These are phyloP conservation scores for Genyomyrus donnyi DNA, from an alignment of 2,113 vertebrate genomes.

Conservation along the genomic window DNA sequence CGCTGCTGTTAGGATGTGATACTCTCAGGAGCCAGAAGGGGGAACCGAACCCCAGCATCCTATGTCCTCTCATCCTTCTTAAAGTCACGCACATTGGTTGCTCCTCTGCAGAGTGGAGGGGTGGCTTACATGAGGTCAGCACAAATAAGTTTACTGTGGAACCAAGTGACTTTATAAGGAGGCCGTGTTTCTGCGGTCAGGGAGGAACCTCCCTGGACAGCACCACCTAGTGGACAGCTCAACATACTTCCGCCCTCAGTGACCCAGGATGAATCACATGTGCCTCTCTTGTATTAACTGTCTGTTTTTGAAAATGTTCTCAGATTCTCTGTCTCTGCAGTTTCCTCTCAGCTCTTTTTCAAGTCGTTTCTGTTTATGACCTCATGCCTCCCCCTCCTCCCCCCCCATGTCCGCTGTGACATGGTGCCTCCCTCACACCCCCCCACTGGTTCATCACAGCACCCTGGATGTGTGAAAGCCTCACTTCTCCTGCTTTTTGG, in stretches of 20 bases:
- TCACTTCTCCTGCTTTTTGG: background rate
- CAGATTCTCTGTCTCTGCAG: too few species aligned
- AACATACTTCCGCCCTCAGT: too few species aligned
- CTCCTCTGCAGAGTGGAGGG: background rate
- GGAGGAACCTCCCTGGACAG: background rate
- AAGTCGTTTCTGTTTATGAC: too few species aligned
- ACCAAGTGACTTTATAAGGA: background rate
- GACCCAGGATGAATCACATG: background rate
- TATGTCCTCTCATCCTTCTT: background rate
- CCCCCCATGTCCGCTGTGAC: background rate
- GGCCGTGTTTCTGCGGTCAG: background rate
- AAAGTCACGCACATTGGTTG: background rate
- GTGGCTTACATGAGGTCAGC: too few species aligned
- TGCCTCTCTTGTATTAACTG: too few species aligned
- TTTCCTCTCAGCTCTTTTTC: too few species aligned
- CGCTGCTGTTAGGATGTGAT: background rate
- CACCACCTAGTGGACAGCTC: too few species aligned
- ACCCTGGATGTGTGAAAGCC: background rate
- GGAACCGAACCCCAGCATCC: too few species aligned
- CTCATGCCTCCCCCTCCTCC: background rate
- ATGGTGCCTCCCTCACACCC: background rate
- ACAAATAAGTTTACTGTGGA: background rate
- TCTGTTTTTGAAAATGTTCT: too few species aligned
- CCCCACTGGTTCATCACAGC: background rate
- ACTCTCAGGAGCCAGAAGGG: background rate